Conservation (phyloP, 64 coral and sea anemone species). For the Porites lutea region DNA sequence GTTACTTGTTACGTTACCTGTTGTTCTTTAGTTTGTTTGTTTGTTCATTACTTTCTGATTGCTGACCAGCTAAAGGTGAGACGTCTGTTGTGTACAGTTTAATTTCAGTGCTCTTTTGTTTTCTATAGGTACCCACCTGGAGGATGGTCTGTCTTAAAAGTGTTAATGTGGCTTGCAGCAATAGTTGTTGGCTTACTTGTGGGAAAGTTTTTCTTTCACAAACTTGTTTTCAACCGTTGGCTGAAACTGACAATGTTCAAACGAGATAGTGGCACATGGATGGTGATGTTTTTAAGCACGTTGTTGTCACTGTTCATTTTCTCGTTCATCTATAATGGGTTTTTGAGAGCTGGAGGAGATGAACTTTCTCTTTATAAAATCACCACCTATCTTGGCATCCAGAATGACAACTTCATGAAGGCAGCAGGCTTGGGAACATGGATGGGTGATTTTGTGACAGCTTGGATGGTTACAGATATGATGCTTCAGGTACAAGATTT, state of each 20-base stretch:
- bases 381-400: conserved; percentile 71
- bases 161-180: conserved; percentile 81
- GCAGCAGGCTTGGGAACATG: conserved; percentile 93
- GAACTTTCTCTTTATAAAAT: conserved; percentile 68
- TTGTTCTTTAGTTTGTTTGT: too few relatives aligned
- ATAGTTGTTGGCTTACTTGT: conserved; percentile 80
- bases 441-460: conserved; percentile 99
- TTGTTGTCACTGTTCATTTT: conserved; percentile 89
- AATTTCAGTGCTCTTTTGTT: not conserved
- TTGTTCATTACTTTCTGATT: too few relatives aligned
- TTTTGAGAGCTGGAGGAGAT: conserved; percentile 66
- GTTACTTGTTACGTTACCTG: too few relatives aligned
- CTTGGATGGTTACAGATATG: conserved; percentile 99
- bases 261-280: conserved; percentile 89
- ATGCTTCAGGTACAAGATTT: conserved; percentile 81
- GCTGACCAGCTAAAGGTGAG: too few relatives aligned
- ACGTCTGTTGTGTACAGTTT: not conserved
- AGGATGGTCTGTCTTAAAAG: conserved; percentile 89
- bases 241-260: conserved; percentile 89
- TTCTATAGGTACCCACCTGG: conserved; percentile 81
- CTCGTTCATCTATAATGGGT: conserved; percentile 94
- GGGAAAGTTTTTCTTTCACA: conserved; percentile 94
- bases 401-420: conserved; percentile 98
- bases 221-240: conserved; percentile 67
- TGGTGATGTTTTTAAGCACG: conserved; percentile 95